phyloP scores from a whole-genome alignment of 1,140 invertebrate species.

The Orchesella cincta region DNA sequence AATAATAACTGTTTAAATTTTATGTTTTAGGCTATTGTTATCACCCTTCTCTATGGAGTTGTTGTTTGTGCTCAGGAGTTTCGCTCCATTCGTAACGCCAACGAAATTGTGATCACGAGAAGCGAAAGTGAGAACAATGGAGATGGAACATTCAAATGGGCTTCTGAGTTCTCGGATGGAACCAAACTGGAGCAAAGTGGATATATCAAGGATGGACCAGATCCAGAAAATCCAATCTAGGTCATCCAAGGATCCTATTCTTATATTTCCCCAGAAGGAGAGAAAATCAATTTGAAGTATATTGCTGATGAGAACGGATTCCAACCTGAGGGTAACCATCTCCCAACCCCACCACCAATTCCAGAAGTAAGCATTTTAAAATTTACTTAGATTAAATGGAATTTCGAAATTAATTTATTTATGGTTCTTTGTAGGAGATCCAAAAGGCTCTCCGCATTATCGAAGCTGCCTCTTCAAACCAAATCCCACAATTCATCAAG shows the following conservation, averaged over 20 bases:
- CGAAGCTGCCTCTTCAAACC: background rate
- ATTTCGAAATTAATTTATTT: background rate
- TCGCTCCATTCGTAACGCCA: background rate
- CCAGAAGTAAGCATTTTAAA: slow-evolving; percentile 56
- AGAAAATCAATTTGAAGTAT: slow-evolving; percentile 69
- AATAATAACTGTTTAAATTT: background rate
- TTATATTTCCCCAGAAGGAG: slow-evolving; percentile 73
- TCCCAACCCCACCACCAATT: slow-evolving; percentile 75
- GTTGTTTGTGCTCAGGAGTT: background rate
- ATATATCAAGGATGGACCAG: background rate
- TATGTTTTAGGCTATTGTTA: background rate
- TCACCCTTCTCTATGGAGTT: background rate
- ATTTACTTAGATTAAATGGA: background rate
- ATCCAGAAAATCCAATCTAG: slow-evolving; percentile 55
- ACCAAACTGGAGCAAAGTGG: slow-evolving; percentile 20
- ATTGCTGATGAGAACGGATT: slow-evolving; percentile 70
- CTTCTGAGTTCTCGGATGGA: slow-evolving; percentile 4
- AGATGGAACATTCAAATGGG: slow-evolving; percentile 20
- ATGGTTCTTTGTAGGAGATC: background rate
- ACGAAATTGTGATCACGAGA: background rate
- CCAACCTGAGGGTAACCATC: slow-evolving; percentile 56
- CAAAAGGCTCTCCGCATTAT: background rate
- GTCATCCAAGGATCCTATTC: slow-evolving; percentile 60
- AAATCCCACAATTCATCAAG: background rate
- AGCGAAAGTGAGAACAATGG: slow-evolving; percentile 1